phyloP scores from a whole-genome alignment of 2,888 invertebrate species.

The Drosophila aldrichi region DNA sequence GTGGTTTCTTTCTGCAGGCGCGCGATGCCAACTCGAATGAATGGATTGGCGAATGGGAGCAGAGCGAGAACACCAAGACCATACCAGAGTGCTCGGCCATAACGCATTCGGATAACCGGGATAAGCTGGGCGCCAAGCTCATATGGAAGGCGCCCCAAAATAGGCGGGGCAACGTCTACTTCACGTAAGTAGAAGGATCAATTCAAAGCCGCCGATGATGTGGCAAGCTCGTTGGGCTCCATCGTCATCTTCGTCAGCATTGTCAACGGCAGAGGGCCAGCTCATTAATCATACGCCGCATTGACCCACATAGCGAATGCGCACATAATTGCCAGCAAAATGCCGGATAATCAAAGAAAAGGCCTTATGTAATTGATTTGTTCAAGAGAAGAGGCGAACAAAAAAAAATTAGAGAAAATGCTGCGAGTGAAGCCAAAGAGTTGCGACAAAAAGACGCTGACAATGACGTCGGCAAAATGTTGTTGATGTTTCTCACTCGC shows the following conservation, averaged over 20 bases:
- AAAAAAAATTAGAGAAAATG: neutral
- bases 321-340: slow-evolving; percentile 69
- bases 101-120: slow-evolving; percentile 91
- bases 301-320: slow-evolving; percentile 67
- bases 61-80: slow-evolving; percentile 90
- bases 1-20: slow-evolving; percentile 94
- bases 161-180: slow-evolving; percentile 90
- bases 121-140: slow-evolving; percentile 90
- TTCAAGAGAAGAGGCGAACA: slow-evolving; percentile 6
- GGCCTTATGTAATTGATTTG: slow-evolving; percentile 70
- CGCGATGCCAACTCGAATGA: slow-evolving; percentile 90
- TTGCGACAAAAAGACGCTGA: slow-evolving; percentile 43
- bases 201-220: neutral
- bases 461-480: slow-evolving; percentile 61
- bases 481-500: slow-evolving; percentile 35
- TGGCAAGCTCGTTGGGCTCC: slow-evolving; percentile 5
- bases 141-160: slow-evolving; percentile 91
- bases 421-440: slow-evolving; percentile 35
- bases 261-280: slow-evolving; percentile 21
- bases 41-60: slow-evolving; percentile 92
- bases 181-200: slow-evolving; percentile 89
- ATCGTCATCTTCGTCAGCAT: slow-evolving; percentile 24
- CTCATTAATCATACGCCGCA: slow-evolving; percentile 74
- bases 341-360: slow-evolving; percentile 65
- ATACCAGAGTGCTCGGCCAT: slow-evolving; percentile 92